These are phyloP conservation scores for Abrostola tripartita DNA, from an alignment of 2,888 invertebrate genomes.

Conservation along the genomic window DNA sequence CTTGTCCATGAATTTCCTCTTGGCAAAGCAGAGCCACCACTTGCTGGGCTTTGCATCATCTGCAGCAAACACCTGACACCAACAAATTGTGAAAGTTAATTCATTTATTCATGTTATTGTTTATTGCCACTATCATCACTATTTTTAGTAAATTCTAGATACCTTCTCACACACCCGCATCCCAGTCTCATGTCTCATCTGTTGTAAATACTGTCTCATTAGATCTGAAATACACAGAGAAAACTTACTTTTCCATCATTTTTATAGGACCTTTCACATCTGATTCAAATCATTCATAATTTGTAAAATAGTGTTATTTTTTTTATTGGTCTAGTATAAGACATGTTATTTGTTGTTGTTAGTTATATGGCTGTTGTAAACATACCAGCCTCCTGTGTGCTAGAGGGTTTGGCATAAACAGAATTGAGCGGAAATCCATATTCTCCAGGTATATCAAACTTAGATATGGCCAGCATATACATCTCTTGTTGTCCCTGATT, in stretches of 20 bases:
- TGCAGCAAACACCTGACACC: slow-evolving; percentile 90
- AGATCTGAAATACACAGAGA: slow-evolving; percentile 89
- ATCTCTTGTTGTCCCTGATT: slow-evolving; percentile 97
- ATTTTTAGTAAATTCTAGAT: slow-evolving; percentile 4
- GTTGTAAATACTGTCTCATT: slow-evolving; percentile 97
- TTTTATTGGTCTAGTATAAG: too few relatives aligned
- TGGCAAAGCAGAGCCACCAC: slow-evolving; percentile 99
- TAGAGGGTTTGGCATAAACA: slow-evolving; percentile 96
- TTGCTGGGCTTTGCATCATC: slow-evolving; percentile 99
- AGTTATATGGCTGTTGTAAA: not conserved
- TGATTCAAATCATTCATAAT: not conserved
- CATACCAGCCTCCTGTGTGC: slow-evolving; percentile 93
- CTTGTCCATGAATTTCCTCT: slow-evolving; percentile 99
- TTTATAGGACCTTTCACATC: not conserved
- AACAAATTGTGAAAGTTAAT: not conserved
- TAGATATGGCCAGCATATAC: slow-evolving; percentile 97
- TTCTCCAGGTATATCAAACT: slow-evolving; percentile 99
- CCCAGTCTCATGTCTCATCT: slow-evolving; percentile 98
- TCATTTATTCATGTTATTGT: not conserved
- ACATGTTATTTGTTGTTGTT: too few relatives aligned
- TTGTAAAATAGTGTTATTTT: too few relatives aligned
- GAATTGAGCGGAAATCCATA: slow-evolving; percentile 97
- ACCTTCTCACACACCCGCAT: slow-evolving; percentile 96
- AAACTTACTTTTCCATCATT: not conserved
- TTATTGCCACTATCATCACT: not conserved